Base-by-base conservation (phyloP, 2,113 vertebrate species). In the Fulmarus glacialis region DNA sequence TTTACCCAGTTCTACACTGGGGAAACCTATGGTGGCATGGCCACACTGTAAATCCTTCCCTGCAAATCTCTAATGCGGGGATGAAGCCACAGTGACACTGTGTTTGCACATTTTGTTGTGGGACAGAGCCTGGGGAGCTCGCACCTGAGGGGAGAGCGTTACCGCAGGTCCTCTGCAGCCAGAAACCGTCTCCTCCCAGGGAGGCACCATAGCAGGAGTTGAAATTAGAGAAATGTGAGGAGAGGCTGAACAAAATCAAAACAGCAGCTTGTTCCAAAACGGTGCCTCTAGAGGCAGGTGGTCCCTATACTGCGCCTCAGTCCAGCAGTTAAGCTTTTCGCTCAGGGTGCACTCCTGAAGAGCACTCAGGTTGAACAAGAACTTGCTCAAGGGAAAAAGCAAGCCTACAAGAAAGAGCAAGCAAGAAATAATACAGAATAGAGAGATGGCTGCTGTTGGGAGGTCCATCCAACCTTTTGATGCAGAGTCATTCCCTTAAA, bases 401-500 rank as follows among this genome's bases (percentile, higher is more conserved):
- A 79, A 73, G 18, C 22, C 66, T 90, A 59, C 21, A 80, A 52
- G 11, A 80, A 89, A 68, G 5, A 72, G 7, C 19, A 73, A 91
- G 24, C 19, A 60, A 91, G 13, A 78, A 78, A 36, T 43, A 68
- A 50, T 9, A 70, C 8, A 71, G 47, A 87, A 52, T 4, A 87
- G 24, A 73, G 6, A 43, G 36, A 15, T 40, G 18, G 17, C 34
- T 66, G 55, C 43, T 29, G 14, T 21, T 73, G 66, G n/a, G 19
- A 91, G 40, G 15, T 27, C 18, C 62, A 67, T 87, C 48, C 77
- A 87, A 66, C 2, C 27, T 55, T 59, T 4, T 50, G 17, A 60
- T 27, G 59, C 36, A 68, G 67, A 89, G 36, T 60, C 26, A 78
- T 89, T 96, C 94, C 77, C 59, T 79, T 80, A 86, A 93, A 95